Evolutionary conservation across 2,797 vertebrate genomes (phyloP).

Genomic region (Toxotes lorentzi): DNA sequence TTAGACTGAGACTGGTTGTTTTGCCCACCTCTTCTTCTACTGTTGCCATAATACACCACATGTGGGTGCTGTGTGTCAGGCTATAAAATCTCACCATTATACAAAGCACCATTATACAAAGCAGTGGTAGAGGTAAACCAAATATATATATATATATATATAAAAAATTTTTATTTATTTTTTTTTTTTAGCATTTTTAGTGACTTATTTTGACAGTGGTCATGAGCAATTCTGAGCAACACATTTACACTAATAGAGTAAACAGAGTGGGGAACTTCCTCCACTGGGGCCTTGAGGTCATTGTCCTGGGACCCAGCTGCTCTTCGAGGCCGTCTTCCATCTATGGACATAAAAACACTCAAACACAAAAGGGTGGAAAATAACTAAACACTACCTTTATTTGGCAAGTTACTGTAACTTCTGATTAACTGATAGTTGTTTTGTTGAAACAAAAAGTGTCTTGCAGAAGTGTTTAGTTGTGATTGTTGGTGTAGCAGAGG

Average conservation of each 20-base stretch:
- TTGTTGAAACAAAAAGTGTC: too few relatives aligned
- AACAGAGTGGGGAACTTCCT: background rate
- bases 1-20: background rate
- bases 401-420: background rate
- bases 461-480: background rate
- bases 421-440: background rate
- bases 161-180: too few relatives aligned
- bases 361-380: background rate
- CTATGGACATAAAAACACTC: constrained; percentile 20
- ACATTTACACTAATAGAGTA: background rate
- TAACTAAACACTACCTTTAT: background rate
- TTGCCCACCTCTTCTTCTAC: background rate
- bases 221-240: background rate
- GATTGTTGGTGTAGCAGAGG: background rate
- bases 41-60: constrained; percentile 37
- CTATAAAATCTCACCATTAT: background rate
- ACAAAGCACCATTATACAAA: too few relatives aligned
- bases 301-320: background rate
- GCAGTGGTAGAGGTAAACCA: background rate
- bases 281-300: background rate
- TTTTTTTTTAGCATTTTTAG: background rate
- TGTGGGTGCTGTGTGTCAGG: background rate
- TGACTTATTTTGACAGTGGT: background rate
- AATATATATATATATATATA: background rate
- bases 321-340: constrained; percentile 17